Evolutionary conservation across 2,797 vertebrate genomes (phyloP), one percentile per base, ranked within the genome.

Genomic region (Helostoma temminkii): DNA sequence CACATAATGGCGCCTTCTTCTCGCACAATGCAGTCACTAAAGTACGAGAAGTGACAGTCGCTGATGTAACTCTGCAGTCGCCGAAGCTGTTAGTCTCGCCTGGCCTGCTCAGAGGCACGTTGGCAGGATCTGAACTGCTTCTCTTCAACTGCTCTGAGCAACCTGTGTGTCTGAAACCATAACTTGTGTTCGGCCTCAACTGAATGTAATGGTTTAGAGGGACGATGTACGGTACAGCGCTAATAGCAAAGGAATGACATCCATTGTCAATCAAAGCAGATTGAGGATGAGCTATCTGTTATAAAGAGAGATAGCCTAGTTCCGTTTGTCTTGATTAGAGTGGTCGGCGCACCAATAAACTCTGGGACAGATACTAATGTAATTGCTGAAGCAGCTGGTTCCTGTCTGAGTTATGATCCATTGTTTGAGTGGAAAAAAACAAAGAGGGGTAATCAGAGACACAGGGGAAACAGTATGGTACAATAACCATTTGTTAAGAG

Each of bases 381-480:
- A 83, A 88, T 78, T 77, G 80, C 81, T 62, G 67, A 80, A 87
- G 80, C 91, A 90, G 84, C 88, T 88, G 83, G 80, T 85, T 92
- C 91, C 84, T 81, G 86, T 81, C 74, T 59, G 74, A 73, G 56
- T 62, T 77, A 76, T 70, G 81, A 76, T 79, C 85, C 85, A 87
- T 90, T 91, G 88, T 91, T 86, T 56, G 22, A 73, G 45, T 15
- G 56, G n/a, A 45, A 59, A 71, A n/a, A 59, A 15, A 3, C 30
- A 56, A 36, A 45, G 55, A 24, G 52, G 7, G 10, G 42, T 49
- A 14, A 34, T 46, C 73, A 52, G 28, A 41, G 37, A 25, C 50
- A 63, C 68, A 65, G 43, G 60, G 76, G 71, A 67, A 76, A 50
- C 62, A 5, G 16, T 36, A 1, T 4, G 15, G 10, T 19, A 84